Base-by-base conservation (phyloP, 2,113 vertebrate species). In the Daubentonia madagascariensis region DNA sequence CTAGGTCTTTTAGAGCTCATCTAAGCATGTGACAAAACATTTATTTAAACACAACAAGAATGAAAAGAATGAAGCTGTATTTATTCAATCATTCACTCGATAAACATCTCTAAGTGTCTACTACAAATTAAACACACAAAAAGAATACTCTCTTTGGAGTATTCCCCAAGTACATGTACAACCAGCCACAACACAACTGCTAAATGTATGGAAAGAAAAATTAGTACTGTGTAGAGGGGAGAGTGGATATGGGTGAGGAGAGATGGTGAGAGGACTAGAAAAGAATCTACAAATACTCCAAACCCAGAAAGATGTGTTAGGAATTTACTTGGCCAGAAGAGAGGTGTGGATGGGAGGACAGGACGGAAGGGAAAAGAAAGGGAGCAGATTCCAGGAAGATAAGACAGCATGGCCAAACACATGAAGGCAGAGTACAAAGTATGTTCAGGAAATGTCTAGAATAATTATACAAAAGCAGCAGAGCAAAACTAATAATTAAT, bases 11-110 rank as follows among this genome's bases (percentile, higher is more conserved):
- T 67, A 86, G 48, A 89, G 45, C 52, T 88, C 81, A 89, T 43
- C 61, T 73, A 83, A 70, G 16, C 28, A 63, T 48, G 5, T 48
- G 43, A 85, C 8, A 57, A 70, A 85, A 59, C 30, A 54, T 73
- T 97, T 87, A 76, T 70, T 87, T 80, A 89, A 92, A 78, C 9
- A 75, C 17, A 94, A 80, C 30, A 89, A 78, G 96, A 93, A 91
- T 84, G 48, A 75, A 91, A 91, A 90, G 5, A 94, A 88, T 40
- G 14, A 94, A 48, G 10, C 9, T 85, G 6, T 81, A 67, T 48
- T 95, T 70, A 57, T 40, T 50, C 23, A 85, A 20, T 43, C 37
- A 65, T 75, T 88, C 14, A n/a, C 22, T 73, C 61, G 54, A 52
- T 61, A 73, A 84, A 76, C 35, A 73, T 48, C 25, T 68, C 20